phyloP scores from a whole-genome alignment of 2,797 vertebrate genomes.

The Darevskia mixta region DNA sequence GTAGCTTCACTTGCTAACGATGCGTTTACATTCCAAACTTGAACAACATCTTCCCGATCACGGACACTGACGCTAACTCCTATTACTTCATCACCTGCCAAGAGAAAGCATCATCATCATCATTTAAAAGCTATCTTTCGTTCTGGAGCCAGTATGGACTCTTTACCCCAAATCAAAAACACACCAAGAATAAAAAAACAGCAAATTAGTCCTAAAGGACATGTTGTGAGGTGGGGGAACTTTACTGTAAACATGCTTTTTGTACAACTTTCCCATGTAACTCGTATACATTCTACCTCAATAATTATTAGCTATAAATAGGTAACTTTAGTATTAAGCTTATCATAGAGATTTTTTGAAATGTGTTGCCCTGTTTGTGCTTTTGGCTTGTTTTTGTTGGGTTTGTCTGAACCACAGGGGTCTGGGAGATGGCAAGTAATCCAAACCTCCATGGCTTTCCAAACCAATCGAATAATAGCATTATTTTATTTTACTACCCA shows the following conservation, averaged over 20 bases:
- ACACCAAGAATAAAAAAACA: constrained; percentile 9
- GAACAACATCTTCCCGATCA: constrained; percentile 92
- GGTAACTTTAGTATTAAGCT: neutral
- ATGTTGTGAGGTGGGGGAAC: neutral
- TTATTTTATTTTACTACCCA: neutral
- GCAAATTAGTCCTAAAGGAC: constrained; percentile 22
- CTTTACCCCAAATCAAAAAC: constrained; percentile 39
- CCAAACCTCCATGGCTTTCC: neutral
- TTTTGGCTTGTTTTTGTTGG: neutral
- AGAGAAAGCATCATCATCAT: constrained; percentile 29
- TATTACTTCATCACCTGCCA: constrained; percentile 92
- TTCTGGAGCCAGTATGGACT: neutral
- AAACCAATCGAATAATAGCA: neutral
- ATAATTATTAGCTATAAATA: neutral
- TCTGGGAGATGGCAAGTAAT: no score
- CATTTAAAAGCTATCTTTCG: neutral
- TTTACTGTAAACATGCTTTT: no score
- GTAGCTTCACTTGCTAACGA: constrained; percentile 88
- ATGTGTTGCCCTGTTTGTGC: neutral
- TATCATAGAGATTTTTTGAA: neutral
- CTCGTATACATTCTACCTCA: neutral
- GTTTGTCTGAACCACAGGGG: neutral
- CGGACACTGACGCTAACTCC: constrained; percentile 94
- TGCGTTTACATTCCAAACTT: constrained; percentile 96
- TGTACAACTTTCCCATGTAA: neutral